Base-by-base conservation (phyloP, 2,888 invertebrate species). In the Lasiommata megera region DNA sequence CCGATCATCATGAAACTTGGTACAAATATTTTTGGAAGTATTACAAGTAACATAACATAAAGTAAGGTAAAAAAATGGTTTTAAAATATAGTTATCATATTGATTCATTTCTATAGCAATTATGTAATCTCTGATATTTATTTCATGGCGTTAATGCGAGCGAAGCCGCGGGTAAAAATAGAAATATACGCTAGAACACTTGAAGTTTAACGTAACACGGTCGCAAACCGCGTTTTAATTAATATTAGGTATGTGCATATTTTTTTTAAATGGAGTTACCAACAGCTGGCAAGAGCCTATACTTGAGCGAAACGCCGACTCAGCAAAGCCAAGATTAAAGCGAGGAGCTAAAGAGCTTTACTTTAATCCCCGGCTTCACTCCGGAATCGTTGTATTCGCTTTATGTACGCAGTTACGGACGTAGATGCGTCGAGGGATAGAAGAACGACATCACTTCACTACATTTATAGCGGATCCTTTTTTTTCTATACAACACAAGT, bases 281-380 rank as follows among this genome's bases (percentile, higher is more conserved):
- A 18, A 36, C 28, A 38, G n/a, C n/a, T 38, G 29, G 38, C 37
- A 29, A 38, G 17, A 41, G 52, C 41, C 48, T 18, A 28, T 40
- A 51, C 38, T 52, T 41, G 29, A 41, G 41, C 17, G 17, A 52
- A 52, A 41, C 52, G 17, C 31, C 16, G 17, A 40, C 29, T 52
- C 52, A 31, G 52, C 52, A 41, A 52, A 52, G 40, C 52, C 6
- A 52, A 52, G 52, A 52, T 52, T 41, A 52, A 52, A 52, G 41
- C 40, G 29, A 31, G 29, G 52, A 37, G 40, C 41, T 52, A 52
- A 52, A 52, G 29, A 17, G 52, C 52, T 52, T 52, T 52, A 41
- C 40, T 52, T 16, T 52, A 40, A 52, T 41, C 52, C 52, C 29
- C 31, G 18, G 52, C 29, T 52, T 52, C 41, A 31, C 52, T 52